Conservation (phyloP, 2,797 vertebrate genomes). For the Anisognathus igniventris region DNA sequence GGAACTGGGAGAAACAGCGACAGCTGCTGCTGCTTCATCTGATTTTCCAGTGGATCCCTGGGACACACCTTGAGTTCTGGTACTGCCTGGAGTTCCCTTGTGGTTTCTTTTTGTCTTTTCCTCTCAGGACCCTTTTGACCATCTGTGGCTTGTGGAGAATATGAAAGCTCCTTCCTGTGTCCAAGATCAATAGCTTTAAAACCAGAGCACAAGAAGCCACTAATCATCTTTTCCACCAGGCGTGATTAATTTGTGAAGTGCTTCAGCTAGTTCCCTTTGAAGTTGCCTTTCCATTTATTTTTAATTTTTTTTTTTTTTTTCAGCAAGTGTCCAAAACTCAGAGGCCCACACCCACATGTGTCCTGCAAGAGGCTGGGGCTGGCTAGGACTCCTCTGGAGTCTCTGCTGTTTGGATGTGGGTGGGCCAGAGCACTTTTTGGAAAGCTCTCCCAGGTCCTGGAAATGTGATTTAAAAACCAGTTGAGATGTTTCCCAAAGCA, state of each 20-base stretch:
- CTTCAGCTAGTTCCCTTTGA: conserved; percentile 50
- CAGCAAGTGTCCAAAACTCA: conserved; percentile 30
- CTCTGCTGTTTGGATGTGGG: conserved; percentile 53
- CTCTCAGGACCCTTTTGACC: conserved; percentile 48
- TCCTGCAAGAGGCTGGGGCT: conserved; percentile 25
- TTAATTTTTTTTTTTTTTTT: neutral
- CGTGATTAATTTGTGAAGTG: conserved; percentile 48
- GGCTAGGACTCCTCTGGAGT: neutral
- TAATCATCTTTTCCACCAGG: conserved; percentile 63
- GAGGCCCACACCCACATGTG: conserved; percentile 54
- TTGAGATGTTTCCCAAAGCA: conserved; percentile 53
- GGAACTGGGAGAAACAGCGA: neutral
- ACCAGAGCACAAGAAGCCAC: conserved; percentile 44
- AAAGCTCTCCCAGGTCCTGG: conserved; percentile 41
- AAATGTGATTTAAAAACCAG: conserved; percentile 59
- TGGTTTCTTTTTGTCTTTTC: conserved; percentile 37
- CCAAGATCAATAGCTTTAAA: conserved; percentile 70
- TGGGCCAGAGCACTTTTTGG: conserved; percentile 50
- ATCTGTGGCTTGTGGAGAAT: conserved; percentile 54
- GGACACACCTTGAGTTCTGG: conserved; percentile 36
- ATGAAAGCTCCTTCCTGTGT: conserved; percentile 55
- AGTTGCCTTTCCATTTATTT: conserved; percentile 2
- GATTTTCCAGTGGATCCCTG: neutral
- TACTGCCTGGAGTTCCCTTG: neutral
- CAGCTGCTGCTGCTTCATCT: neutral